A percentile compares a stretch with the other conserved stretches of the same genome.
Conservation (phyloP, 2,113 vertebrate genomes). For the Festucalex cinctus region DNA sequence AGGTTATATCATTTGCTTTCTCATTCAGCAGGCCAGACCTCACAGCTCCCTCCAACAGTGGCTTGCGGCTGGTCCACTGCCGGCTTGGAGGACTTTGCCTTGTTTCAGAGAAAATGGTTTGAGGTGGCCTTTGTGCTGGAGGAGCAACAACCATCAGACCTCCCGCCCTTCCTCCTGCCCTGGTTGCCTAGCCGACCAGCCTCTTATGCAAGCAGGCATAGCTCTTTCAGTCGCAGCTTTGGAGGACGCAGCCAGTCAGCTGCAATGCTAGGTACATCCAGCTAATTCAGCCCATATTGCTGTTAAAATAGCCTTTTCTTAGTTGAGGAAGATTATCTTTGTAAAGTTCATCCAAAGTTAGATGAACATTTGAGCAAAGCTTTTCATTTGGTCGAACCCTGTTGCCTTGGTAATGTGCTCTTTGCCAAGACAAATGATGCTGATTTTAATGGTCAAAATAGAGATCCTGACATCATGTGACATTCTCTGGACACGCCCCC, state of each 20-base stretch:
- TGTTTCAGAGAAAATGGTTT: constrained; percentile 98
- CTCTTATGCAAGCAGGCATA: constrained; percentile 98
- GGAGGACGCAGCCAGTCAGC: constrained; percentile 98
- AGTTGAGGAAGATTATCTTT: no score
- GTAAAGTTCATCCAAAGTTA: no score
- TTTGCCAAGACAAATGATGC: no score
- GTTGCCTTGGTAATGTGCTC: no score
- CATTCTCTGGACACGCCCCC: no score
- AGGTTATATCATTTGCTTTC: background rate
- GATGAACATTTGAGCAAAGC: no score
- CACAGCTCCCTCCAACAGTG: constrained; percentile 30
- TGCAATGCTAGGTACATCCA: constrained; percentile 89
- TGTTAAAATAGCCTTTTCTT: background rate
- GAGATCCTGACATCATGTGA: no score
- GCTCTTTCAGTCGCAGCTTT: constrained; percentile 99
- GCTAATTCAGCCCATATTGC: constrained; percentile 1
- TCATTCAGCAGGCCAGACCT: constrained; percentile 22
- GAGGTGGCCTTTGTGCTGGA: constrained; percentile 93
- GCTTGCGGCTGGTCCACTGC: constrained; percentile 79
- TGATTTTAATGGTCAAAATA: no score
- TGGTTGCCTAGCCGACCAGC: constrained; percentile 96
- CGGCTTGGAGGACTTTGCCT: constrained; percentile 85
- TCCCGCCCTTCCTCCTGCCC: constrained; percentile 89
- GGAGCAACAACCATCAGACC: constrained; percentile 86
- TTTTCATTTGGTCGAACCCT: no score